Evolutionary conservation across 2,797 vertebrate genomes (phyloP), one percentile per base, ranked within the genome.

Genomic region (Acipenser transmontanus): DNA sequence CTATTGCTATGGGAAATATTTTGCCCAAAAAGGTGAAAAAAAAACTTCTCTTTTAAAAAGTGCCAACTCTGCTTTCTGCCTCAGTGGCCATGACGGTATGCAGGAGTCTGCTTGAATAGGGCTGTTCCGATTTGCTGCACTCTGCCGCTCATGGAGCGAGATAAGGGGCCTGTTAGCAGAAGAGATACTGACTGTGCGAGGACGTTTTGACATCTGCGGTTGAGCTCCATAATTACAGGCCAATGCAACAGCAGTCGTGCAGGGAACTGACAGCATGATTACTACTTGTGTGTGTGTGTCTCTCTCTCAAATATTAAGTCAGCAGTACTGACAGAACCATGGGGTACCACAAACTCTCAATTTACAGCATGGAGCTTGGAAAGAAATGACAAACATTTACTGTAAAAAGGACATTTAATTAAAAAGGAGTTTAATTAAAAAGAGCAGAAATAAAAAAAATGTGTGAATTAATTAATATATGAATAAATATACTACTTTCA

Each of bases 91-190:
- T 69, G 74, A 81, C 47, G 8, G 71, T 70, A 70, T 67, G 68
- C 65, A 66, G 72, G 7, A 50, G 8, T 69, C 68, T 81, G 74
- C 76, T 81, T 83, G 71, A 82, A 77, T 63, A 73, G 64, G 0
- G 0, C 57, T 67, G 66, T 68, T 72, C 14, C 7, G 66, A 76
- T 72, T 71, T 60, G 17, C 81, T 76, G 72, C 66, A 71, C 59
- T 76, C 77, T 75, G 74, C 70, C 68, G 60, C 64, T 60, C 63
- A 57, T 62, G 65, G 48, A 73, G 68, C 0, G 64, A 79, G 78
- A 75, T 63, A 74, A 80, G 74, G 6, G 0, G 62, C 62, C 65
- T 68, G 72, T 71, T 72, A 78, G 70, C 74, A 49, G 66, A 64
- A 66, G 70, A 76, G 71, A 69, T 0, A 56, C 49, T 2, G n/a